Percentiles rank a stretch among this genome's conserved stretches.
Conservation (phyloP, 2,113 vertebrate genomes). For the Peromyscus maniculatus region DNA sequence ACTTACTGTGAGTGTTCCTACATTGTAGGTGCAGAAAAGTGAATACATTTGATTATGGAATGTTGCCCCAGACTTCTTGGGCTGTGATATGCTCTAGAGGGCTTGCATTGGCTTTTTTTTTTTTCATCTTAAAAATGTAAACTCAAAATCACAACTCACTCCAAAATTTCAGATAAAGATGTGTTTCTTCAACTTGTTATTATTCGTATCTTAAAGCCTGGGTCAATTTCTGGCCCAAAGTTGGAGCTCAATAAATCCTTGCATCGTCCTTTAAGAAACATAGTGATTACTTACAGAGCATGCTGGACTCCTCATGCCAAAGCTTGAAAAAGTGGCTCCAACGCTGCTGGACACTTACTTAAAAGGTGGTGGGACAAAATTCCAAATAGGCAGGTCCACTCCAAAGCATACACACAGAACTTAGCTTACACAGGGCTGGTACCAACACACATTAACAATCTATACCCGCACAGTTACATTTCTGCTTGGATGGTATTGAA, state of each 20-base stretch:
- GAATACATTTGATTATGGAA: neutral
- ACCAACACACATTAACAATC: neutral
- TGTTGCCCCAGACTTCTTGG: neutral
- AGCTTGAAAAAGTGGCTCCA: neutral
- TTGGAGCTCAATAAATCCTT: neutral
- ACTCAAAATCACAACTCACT: neutral
- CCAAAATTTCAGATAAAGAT: slow-evolving; percentile 9
- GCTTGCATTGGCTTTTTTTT: neutral
- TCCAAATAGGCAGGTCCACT: neutral
- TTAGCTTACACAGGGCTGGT: neutral
- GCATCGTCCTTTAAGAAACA: neutral
- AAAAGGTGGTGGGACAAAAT: neutral
- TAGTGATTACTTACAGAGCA: neutral
- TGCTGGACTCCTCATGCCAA: neutral
- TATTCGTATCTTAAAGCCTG: neutral
- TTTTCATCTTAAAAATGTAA: neutral
- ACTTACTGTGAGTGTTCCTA: neutral
- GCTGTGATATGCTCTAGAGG: neutral
- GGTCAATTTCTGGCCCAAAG: neutral
- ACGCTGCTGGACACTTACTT: neutral
- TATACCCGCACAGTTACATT: neutral
- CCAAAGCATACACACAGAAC: neutral
- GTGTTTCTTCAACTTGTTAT: neutral
- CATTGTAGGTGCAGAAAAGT: neutral
- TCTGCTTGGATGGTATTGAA: neutral